Evolutionary conservation across 2,113 vertebrate species (phyloP).

Genomic region (Stictonetta naevosa): DNA sequence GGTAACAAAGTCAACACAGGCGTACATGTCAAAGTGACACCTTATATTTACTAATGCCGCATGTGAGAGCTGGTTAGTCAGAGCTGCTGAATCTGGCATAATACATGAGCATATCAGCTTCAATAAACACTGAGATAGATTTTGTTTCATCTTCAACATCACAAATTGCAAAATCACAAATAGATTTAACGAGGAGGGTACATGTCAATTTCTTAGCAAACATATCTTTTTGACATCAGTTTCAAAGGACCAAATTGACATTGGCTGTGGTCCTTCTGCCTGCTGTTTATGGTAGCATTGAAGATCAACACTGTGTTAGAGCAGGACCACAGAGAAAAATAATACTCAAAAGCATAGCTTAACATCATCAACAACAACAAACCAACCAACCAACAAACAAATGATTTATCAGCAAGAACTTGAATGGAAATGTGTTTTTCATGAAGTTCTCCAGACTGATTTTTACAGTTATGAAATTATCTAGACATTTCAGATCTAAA

Average conservation of each 20-base stretch:
- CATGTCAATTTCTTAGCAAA: conserved; percentile 26
- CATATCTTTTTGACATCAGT: neutral
- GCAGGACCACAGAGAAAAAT: neutral
- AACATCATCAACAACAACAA: neutral
- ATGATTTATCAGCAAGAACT: neutral
- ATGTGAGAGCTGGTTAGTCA: neutral
- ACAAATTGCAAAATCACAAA: conserved; percentile 34
- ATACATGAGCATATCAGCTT: conserved; percentile 12
- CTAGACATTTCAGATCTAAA: neutral
- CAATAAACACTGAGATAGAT: neutral
- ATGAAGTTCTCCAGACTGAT: neutral
- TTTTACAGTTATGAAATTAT: neutral
- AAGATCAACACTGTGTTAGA: neutral
- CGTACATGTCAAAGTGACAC: neutral
- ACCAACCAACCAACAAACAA: no score
- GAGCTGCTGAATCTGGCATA: conserved; percentile 6
- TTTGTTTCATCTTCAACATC: conserved; percentile 45
- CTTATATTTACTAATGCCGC: conserved; percentile 31
- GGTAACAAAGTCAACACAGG: conserved; percentile 65
- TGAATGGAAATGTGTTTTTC: neutral
- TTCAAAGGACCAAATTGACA: conserved; percentile 26
- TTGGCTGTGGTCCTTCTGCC: conserved; percentile 22
- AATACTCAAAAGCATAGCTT: neutral
- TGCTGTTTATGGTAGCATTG: neutral
- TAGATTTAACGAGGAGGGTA: neutral